A percentile compares a stretch with the other conserved stretches of the same genome.
phyloP scores from a whole-genome alignment of 2,113 vertebrate genomes.

The Catagonus wagneri region DNA sequence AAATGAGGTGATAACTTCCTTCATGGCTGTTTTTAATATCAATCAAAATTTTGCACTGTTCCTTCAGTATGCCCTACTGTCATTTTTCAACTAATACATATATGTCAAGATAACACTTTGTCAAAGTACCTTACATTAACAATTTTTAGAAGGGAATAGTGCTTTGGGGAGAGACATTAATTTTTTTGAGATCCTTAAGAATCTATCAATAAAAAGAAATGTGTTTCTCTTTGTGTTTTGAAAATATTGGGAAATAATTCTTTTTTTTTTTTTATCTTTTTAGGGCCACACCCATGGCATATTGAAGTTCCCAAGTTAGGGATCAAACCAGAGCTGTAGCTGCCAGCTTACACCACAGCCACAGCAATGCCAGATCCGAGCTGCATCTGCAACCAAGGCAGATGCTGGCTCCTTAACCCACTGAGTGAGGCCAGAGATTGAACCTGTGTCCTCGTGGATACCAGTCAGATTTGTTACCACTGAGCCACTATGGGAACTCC shows the following conservation, averaged over 20 bases:
- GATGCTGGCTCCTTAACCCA: too few species aligned
- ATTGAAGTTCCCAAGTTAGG: too few species aligned
- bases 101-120: neutral
- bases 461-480: too few species aligned
- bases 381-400: too few species aligned
- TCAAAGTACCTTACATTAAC: neutral
- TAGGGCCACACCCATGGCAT: too few species aligned
- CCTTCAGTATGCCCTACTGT: neutral
- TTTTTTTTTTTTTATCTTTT: too few species aligned
- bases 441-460: too few species aligned
- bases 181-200: neutral
- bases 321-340: too few species aligned
- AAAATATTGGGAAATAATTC: neutral
- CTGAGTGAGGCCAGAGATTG: too few species aligned
- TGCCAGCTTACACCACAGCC: too few species aligned
- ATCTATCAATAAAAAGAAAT: neutral
- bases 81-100: neutral
- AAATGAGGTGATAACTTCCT: neutral
- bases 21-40: neutral
- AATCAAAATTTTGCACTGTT: neutral
- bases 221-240: neutral
- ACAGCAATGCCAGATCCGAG: too few species aligned
- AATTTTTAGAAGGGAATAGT: constrained; percentile 13
- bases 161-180: neutral
- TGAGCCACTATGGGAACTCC: too few species aligned